Base-by-base conservation (phyloP, 2,113 vertebrate genomes). In the Mugil cephalus region DNA sequence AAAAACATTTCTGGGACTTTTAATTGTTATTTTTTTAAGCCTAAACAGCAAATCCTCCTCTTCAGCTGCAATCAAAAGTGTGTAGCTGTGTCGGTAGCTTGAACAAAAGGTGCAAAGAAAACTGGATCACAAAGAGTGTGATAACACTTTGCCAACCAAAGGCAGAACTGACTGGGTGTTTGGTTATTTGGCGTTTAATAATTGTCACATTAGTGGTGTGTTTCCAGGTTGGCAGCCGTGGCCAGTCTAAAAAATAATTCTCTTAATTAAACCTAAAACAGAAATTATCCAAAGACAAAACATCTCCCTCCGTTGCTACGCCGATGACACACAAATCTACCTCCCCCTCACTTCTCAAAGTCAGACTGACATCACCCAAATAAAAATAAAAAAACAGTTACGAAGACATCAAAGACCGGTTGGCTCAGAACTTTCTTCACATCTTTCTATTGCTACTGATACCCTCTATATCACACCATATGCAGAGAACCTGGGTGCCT, bases 141-240 rank as follows among this genome's bases (percentile, higher is more conserved):
- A 69, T 50, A 7, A 79, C 81, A 59, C 61, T 46, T 79, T 46
- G 0, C 3, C 24, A 2, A 50, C 64, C 68, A 79, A 45, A 74
- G 30, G 30, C 39, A 43, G 56, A 36, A 10, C 5, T 60, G 36
- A 48, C 14, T 24, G 39, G 11, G 17, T 63, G 59, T 66, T 59
- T 59, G 36, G 14, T 58, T 46, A 12, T 63, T 54, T 78, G 68
- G 53, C 48, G 45, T 50, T 69, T 62, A 40, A 51, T 30, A 51
- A 38, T 17, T 47, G 56, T 77, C 74, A 74, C 63, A 82, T 54
- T 52, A 40, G 7, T 63, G 11, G 48, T 74, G 45, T 54, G 36
- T 67, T 58, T 69, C 38, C 51, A 68, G 15, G 69, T 61, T 64
- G 39, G 46, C 17, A 24, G 11, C 14, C 0, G 15, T 52, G 11